Evolutionary conservation across 2,888 invertebrate genomes (phyloP), one percentile per base, ranked within the genome.

Genomic region (Hipparchia sbordonii): DNA sequence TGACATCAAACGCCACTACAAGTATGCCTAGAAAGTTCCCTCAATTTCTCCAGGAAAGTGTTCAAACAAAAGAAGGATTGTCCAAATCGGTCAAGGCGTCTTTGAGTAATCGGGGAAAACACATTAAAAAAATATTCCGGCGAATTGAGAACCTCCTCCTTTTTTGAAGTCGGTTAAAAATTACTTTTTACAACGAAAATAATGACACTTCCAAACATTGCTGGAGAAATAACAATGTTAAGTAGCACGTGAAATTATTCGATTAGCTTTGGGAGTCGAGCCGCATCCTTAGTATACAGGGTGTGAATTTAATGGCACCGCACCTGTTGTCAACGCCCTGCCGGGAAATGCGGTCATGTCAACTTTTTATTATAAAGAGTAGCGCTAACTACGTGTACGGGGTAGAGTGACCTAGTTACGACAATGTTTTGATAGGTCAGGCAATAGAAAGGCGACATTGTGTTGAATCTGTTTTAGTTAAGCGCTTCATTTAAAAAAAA

Each of bases 261-360:
- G 10, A 62, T n/a, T 68, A 59, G 68, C 59, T 68, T 59, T 12
- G 45, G 69, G 51, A 61, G 7, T 69, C 33, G 45, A n/a, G 8
- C 70, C 54, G 54, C 7, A 23, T 54, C 62, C 63, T 70, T 63
- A 46, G 46, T 62, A 62, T 56, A 70, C 66, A 62, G 73, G 73
- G 73, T 73, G 73, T 70, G 73, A 73, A 73, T 66, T 45, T 73
- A 73, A 72, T 70, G 70, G 67, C 57, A 62, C 73, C 73, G 67
- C 73, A 73, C 73, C 73, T 73, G 73, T 62, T 63, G 70, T 63
- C 63, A 56, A 56, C 70, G 54, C 70, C 70, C 56, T 54, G 46
- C 52, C 72, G 67, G 69, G 69, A 67, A 73, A 70, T 62, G 66
- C 67, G 70, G 70, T 62, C 73, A 56, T 54, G 54, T 57, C 59